A percentile compares a stretch with the other conserved stretches of the same genome.
phyloP scores from a whole-genome alignment of 2,888 invertebrate genomes.

The Antheraea assamensis region DNA sequence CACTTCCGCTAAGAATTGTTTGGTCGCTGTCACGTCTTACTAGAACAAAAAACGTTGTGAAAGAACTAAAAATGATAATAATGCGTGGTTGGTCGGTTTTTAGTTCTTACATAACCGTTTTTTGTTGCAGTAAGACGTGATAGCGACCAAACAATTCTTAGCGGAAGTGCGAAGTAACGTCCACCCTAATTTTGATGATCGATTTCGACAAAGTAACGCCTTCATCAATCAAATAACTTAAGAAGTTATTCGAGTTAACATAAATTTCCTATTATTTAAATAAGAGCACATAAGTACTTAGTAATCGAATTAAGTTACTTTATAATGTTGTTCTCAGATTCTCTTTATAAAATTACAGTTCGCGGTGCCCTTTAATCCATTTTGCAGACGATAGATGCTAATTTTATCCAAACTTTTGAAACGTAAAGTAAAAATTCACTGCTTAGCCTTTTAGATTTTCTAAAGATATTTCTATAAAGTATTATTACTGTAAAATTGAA shows the following conservation, averaged over 20 bases:
- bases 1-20: too few species aligned
- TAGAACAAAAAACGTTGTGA: too few species aligned
- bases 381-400: conserved; percentile 69
- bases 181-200: too few species aligned
- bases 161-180: too few species aligned
- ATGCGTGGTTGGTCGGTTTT: too few species aligned
- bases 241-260: background rate
- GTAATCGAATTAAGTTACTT: conserved; percentile 14
- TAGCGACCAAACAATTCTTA: too few species aligned
- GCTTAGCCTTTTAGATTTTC: background rate
- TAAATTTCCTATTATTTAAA: conserved; percentile 10
- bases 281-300: conserved; percentile 23
- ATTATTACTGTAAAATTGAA: background rate
- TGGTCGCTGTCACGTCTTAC: too few species aligned
- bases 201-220: too few species aligned
- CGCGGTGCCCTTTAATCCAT: conserved; percentile 54
- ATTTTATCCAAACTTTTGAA: conserved; percentile 60
- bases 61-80: too few species aligned
- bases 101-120: too few species aligned
- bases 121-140: too few species aligned
- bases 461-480: background rate
- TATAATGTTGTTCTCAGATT: conserved; percentile 11
- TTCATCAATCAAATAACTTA: too few species aligned
- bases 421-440: conserved; percentile 24
- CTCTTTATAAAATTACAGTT: conserved; percentile 49